Conservation (phyloP, 2,113 vertebrate genomes). For the Cinclus cinclus region DNA sequence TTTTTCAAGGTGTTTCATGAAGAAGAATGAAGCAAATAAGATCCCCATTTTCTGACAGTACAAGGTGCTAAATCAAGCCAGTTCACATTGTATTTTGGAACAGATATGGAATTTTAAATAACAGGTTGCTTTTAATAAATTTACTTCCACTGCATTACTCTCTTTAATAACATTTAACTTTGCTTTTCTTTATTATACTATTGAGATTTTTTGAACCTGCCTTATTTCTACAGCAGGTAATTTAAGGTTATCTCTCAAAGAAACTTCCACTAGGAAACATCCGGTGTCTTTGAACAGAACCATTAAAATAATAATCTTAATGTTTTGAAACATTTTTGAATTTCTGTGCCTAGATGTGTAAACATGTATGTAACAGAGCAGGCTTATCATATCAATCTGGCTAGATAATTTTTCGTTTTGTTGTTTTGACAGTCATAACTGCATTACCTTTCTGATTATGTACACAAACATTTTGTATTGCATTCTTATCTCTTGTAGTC, state of each 20-base stretch:
- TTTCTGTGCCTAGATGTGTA: not conserved
- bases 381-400: not conserved
- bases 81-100: not conserved
- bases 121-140: not conserved
- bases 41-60: not conserved
- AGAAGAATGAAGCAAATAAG: not conserved
- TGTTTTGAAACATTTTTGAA: not conserved
- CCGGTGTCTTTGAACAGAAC: not conserved
- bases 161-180: not conserved
- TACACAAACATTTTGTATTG: not conserved
- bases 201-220: not conserved
- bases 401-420: not conserved
- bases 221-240: not conserved
- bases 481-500: not conserved
- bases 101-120: not conserved
- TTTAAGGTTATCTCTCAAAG: not conserved
- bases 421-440: not conserved
- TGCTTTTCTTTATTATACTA: not conserved
- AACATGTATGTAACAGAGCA: not conserved
- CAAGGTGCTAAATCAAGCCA: not conserved
- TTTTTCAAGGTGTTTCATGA: not conserved
- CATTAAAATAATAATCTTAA: not conserved
- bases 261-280: not conserved
- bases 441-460: not conserved
- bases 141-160: not conserved